A percentile compares a stretch with the other conserved stretches of the same genome.
phyloP scores from a whole-genome alignment of 2,797 vertebrate species.

The Argentina silus region DNA sequence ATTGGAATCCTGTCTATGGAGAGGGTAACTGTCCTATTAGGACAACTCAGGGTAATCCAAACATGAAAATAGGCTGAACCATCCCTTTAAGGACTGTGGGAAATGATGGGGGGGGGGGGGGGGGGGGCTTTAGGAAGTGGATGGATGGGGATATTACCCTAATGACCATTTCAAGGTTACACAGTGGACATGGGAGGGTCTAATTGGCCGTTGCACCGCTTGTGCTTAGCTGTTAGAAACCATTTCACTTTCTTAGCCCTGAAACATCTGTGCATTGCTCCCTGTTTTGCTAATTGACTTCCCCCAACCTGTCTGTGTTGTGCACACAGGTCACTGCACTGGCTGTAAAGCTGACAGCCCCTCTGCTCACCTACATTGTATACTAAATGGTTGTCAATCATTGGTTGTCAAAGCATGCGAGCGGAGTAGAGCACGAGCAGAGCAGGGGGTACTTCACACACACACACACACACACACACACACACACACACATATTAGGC shows the following conservation, averaged over 20 bases:
- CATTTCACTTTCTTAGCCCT: conserved; percentile 24
- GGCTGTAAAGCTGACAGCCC: conserved; percentile 24
- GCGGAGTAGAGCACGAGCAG: no score
- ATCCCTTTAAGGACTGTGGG: not conserved
- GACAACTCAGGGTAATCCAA: no score
- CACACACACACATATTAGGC: conserved; percentile 60
- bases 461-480: conserved; percentile 39
- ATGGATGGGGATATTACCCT: conserved; percentile 5
- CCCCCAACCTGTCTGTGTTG: conserved; percentile 45
- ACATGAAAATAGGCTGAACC: no score
- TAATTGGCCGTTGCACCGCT: not conserved
- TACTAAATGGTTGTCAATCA: no score
- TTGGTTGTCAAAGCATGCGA: no score
- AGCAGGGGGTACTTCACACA: not conserved
- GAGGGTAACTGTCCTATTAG: no score
- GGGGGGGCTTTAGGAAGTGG: not conserved
- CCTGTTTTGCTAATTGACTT: conserved; percentile 38
- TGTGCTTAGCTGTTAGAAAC: conserved; percentile 21
- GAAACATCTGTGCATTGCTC: conserved; percentile 35
- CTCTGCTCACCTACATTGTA: not conserved
- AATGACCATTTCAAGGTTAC: conserved; percentile 26
- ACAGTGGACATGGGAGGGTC: conserved; percentile 16
- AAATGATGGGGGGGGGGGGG: not conserved
- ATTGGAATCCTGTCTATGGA: no score
- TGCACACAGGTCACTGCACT: conserved; percentile 67